Base-by-base conservation (phyloP, 2,113 vertebrate species). In the Morone chrysops region DNA sequence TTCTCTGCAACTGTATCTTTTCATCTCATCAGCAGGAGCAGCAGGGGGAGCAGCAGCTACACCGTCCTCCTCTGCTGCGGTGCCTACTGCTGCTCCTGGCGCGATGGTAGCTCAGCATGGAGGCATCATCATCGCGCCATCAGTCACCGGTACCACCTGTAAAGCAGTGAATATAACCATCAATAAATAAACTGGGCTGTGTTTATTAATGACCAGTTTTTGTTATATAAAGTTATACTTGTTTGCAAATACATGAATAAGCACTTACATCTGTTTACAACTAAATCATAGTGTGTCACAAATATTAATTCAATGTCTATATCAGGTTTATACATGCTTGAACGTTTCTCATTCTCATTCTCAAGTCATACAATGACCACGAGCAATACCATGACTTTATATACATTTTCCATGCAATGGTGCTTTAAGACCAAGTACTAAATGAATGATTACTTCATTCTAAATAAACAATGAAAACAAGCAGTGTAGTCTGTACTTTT, bases 41-140 rank as follows among this genome's bases (percentile, higher is more conserved):
- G 6, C 48, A 83, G 88, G 0, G 5, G 20, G 2, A 2, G 5
- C 2, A 12, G 1, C 7, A 40, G 6, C 57, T n/a, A 5, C 18
- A 10, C 12, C 47, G 13, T 1, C 76, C 62, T 43, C 77, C 62
- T 66, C 69, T 31, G 53, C 75, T 57, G 16, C 1, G 6, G 18
- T 45, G 8, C n/a, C 69, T 60, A 2, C 43, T 53, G 20, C 63
- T 1, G 1, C 62, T 63, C 11, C 38, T 10, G 2, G 2, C 2
- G 0, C 60, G 0, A 16, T 90, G 0, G 36, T 7, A 1, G 90
- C 89, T 75, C 20, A 82, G 20, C 2, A n/a, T 0, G 56, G 70
- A 54, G 4, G 71, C 3, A 1, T 84, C 8, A 12, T 92, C 40
- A 0, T 91, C 0, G 67, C 87, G 3, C 89, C 92, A 0, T 45